These are phyloP conservation scores for Amphipyra tragopoginis DNA, from an alignment of 2,888 invertebrate species.

Conservation along the genomic window DNA sequence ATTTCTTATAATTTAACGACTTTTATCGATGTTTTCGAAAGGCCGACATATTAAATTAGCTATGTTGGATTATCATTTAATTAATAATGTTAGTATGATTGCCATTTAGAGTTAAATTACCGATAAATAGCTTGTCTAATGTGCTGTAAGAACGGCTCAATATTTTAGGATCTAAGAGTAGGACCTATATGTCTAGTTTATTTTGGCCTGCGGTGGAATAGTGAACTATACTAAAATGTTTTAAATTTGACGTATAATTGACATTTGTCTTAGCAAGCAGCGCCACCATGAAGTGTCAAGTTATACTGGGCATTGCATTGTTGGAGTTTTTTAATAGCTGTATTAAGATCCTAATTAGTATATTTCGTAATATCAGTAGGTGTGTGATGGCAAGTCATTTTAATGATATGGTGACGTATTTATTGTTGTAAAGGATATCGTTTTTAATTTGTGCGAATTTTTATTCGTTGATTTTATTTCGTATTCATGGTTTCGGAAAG, in stretches of 20 bases:
- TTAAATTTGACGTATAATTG: too few relatives aligned
- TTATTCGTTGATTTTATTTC: conserved; percentile 15
- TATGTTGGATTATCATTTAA: conserved; percentile 35
- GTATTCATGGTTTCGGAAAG: too few relatives aligned
- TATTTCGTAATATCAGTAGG: conserved; percentile 16
- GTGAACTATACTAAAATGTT: neutral
- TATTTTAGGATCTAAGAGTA: conserved; percentile 6
- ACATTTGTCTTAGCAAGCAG: too few relatives aligned
- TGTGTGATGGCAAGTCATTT: conserved; percentile 4
- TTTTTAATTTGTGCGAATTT: conserved; percentile 33
- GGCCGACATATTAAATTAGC: conserved; percentile 26
- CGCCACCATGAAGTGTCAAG: too few relatives aligned
- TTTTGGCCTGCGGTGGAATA: neutral
- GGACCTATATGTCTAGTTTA: neutral
- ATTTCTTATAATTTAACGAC: conserved; percentile 9
- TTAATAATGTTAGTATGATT: conserved; percentile 31
- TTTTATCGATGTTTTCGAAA: conserved; percentile 23
- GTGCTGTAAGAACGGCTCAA: conserved; percentile 21
- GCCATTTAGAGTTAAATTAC: conserved; percentile 43
- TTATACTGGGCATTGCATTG: neutral
- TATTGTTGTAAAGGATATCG: conserved; percentile 7
- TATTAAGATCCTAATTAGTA: conserved; percentile 29
- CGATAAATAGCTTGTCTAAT: conserved; percentile 45
- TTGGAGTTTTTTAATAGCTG: conserved; percentile 11
- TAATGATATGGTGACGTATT: conserved; percentile 16